Base-by-base conservation (phyloP, 2,797 vertebrate species). In the Anguilla marmorata region DNA sequence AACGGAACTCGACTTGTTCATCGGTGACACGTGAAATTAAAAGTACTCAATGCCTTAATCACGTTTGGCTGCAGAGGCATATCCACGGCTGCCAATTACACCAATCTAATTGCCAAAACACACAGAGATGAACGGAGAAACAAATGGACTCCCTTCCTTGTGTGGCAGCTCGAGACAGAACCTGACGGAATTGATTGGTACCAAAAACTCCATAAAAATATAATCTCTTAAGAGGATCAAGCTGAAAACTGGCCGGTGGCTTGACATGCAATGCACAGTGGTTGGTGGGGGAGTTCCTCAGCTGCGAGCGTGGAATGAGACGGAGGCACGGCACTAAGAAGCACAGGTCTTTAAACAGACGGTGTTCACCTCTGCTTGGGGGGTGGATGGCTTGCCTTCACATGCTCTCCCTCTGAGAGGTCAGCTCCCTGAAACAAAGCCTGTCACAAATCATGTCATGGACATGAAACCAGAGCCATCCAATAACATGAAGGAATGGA, bases 201-300 rank as follows among this genome's bases (percentile, higher is more conserved):
- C 85, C 69, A 88, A 82, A 86, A 88, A 82, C 56, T 33, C 30
- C 54, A 50, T 54, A n/a, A 86, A 88, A 30, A 63, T 69, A n/a
- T 66, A 88, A 88, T 79, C 37, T 56, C 63, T 58, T 82, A 87
- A 87, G 86, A 87, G 37, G 54, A 85, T 86, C 56, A 66, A 76
- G 85, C 69, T 58, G 48, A 37, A 69, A 45, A 41, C 19, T n/a
- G 54, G 21, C 48, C 30, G 52, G 69, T 37, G 76, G 74, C 21
- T 80, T 56, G 27, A 85, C 45, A 33, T 80, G 33, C 87, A 85
- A 50, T 41, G 54, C 37, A 45, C 72, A 11, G 82, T 30, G 60
- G 60, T 72, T 52, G 60, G 45, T 52, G 83, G 27, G 48, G 30
- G 50, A 74, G 66, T 48, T 37, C 30, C 2, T 60, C n/a, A 27